These are phyloP conservation scores for Drosophila emarginata DNA, from an alignment of 2,888 invertebrate genomes.

Conservation along the genomic window DNA sequence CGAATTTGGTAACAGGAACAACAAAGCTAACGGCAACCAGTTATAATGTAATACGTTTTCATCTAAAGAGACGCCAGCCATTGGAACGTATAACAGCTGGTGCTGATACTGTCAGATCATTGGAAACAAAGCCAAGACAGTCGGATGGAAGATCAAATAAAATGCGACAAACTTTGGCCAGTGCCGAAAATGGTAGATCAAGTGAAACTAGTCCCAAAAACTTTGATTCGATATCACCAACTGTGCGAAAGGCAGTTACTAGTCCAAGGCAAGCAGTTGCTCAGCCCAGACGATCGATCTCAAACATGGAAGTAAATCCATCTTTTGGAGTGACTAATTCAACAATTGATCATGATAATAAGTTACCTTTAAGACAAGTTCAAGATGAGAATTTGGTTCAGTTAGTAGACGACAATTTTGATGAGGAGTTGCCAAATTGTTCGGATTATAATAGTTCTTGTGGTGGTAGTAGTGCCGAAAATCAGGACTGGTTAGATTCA, in stretches of 20 bases:
- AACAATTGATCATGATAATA: no score
- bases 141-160: not conserved
- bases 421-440: not conserved
- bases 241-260: not conserved
- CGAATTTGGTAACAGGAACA: not conserved
- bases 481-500: not conserved
- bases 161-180: not conserved
- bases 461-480: not conserved
- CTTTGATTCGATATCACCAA: not conserved
- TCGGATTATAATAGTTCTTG: not conserved
- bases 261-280: constrained; percentile 8
- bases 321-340: no score
- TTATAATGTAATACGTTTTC: not conserved
- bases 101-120: not conserved
- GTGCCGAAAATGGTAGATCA: not conserved
- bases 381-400: not conserved
- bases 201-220: not conserved
- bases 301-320: not conserved
- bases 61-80: not conserved
- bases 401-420: not conserved
- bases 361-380: not conserved
- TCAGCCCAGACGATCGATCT: not conserved
- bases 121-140: not conserved
- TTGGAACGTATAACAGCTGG: not conserved
- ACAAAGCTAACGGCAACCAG: not conserved